Base-by-base conservation (phyloP, 2,888 invertebrate genomes). In the Eupsilia transversa region DNA sequence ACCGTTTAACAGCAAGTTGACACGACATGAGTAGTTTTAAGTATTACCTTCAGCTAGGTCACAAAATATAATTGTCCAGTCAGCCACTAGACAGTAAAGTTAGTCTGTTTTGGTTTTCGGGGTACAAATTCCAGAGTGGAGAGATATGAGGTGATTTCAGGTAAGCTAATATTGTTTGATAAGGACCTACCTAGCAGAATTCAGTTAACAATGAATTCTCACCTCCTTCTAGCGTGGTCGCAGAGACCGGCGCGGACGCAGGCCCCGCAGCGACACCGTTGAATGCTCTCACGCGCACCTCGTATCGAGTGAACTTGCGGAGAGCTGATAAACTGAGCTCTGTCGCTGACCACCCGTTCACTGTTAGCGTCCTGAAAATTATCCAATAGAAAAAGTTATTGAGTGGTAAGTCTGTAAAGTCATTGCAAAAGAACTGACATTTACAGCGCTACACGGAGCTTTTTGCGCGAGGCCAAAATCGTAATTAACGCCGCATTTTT, bases 181-280 rank as follows among this genome's bases (percentile, higher is more conserved):
- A 43, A 43, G 43, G 43, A 5, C 23, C 20, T 23, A 46, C 23
- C 23, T 9, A 46, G 46, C 2, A 23, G 9, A 46, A 23, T 46
- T 46, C 49, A 17, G 70, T 5, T 38, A 1, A 3, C 7, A 41
- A 27, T 41, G 20, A n/a, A 65, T 23, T 10, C 74, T 86, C 90
- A 97, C 97, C 97, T 96, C 98, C 98, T 95, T 98, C 98, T 59
- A 98, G 95, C 4, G 98, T 98, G 43, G 97, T 97, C 23, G 97
- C 97, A 27, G 97, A 95, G 23, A 97, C 97, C 1, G 98, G 97
- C 10, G 97, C 96, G 6, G 98, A 98, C 0, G 97, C 96, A 0
- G 98, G 98, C 0, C 98, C 98, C 61, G 98, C 97, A 0, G 98
- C 98, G 52, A 98, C 97, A 1, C 97, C 97, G 92, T 98, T 98